Percentiles rank a stretch among this genome's conserved stretches.
Evolutionary conservation across 2,797 vertebrate species (phyloP).

Genomic region (Rhynchotus rufescens): DNA sequence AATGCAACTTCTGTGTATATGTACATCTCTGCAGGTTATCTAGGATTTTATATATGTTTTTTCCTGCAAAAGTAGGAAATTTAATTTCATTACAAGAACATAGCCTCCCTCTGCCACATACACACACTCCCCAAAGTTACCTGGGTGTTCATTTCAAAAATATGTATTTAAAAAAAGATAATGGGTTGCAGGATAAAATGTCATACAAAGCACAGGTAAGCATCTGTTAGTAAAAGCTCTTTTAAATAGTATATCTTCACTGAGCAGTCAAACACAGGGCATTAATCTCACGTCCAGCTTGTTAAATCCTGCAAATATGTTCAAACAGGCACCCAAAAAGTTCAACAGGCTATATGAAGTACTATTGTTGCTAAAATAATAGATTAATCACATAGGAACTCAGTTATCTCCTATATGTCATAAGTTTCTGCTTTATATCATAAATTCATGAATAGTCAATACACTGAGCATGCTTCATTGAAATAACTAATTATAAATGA

Average conservation of each 20-base stretch:
- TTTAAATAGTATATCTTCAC: not conserved
- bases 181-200: not conserved
- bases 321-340: not conserved
- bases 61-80: not conserved
- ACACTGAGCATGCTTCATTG: constrained; percentile 75
- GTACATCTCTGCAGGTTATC: no score
- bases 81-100: not conserved
- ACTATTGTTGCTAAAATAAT: constrained; percentile 40
- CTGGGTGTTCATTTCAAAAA: not conserved
- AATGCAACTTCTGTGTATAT: no score
- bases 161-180: not conserved
- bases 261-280: not conserved
- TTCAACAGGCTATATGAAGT: not conserved
- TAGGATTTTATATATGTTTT: not conserved
- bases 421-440: constrained; percentile 76
- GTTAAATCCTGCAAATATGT: not conserved
- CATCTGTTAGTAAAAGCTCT: not conserved
- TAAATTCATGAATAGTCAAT: constrained; percentile 81
- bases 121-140: no score
- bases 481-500: constrained; percentile 81
- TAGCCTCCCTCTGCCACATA: no score
- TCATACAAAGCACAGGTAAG: not conserved
- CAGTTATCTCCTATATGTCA: constrained; percentile 64
- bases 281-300: constrained; percentile 49
- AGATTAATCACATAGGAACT: constrained; percentile 63